Conservation (phyloP, 2,113 vertebrate genomes). For the Coregonus clupeaformis region DNA sequence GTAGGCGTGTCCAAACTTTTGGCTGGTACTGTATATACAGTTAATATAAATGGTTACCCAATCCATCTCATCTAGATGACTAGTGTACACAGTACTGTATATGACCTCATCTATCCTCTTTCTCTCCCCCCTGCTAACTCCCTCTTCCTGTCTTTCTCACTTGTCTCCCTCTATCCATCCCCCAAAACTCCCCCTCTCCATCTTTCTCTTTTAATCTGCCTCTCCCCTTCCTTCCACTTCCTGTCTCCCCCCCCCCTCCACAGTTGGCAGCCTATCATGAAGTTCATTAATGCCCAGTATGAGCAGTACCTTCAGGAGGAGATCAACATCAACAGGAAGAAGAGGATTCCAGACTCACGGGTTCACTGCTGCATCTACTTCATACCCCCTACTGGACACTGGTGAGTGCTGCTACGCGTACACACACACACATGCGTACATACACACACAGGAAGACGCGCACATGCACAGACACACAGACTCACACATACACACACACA, state of each 20-base stretch:
- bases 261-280: slow-evolving; percentile 99
- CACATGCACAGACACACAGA: not conserved
- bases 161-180: no score
- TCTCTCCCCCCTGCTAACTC: no score
- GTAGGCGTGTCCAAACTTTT: no score
- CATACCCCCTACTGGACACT: slow-evolving; percentile 95
- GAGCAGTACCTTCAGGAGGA: slow-evolving; percentile 97
- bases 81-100: no score
- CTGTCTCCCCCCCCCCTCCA: not conserved
- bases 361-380: slow-evolving; percentile 99
- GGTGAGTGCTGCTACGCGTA: slow-evolving; percentile 70
- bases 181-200: not conserved
- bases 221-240: slow-evolving; percentile 1
- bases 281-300: slow-evolving; percentile 97
- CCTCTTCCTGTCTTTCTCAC: not conserved
- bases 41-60: no score
- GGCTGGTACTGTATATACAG: no score
- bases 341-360: slow-evolving; percentile 90
- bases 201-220: slow-evolving; percentile 10
- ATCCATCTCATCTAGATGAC: no score
- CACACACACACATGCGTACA: not conserved
- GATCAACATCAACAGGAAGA: slow-evolving; percentile 94
- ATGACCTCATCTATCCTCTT: no score
- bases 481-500: slow-evolving; percentile 3
- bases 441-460: not conserved